Evolutionary conservation across 2,113 vertebrate genomes (phyloP).

Genomic region (Hippotragus niger): DNA sequence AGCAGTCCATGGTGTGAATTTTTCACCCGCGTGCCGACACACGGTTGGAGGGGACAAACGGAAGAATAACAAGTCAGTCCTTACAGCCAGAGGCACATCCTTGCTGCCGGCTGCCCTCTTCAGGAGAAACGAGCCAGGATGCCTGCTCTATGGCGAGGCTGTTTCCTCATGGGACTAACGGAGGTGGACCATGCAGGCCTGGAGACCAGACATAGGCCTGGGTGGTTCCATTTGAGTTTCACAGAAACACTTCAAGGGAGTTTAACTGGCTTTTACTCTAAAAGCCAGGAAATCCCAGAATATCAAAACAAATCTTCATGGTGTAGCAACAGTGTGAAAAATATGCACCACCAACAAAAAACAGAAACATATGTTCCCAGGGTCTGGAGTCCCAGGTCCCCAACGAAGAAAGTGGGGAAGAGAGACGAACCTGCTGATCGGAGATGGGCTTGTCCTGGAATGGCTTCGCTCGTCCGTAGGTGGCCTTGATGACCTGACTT

Average conservation of each 20-base stretch:
- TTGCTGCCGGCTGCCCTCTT: accelerated
- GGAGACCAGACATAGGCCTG: neutral
- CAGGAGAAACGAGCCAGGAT: neutral
- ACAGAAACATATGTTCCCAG: slow-evolving; percentile 38
- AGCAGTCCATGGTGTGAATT: accelerated
- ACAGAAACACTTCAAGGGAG: slow-evolving; percentile 13
- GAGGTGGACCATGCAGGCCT: neutral
- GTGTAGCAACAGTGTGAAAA: slow-evolving; percentile 61
- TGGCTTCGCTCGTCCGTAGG: slow-evolving; percentile 44
- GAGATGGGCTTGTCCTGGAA: neutral
- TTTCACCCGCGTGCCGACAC: neutral
- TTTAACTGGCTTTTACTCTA: slow-evolving; percentile 42
- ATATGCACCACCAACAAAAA: slow-evolving; percentile 19
- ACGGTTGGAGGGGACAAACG: neutral
- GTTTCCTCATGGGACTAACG: accelerated
- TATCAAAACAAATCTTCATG: slow-evolving; percentile 61
- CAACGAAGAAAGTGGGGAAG: accelerated
- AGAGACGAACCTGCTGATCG: slow-evolving; percentile 77
- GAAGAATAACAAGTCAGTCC: accelerated
- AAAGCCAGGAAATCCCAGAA: slow-evolving; percentile 60
- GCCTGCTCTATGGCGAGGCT: accelerated
- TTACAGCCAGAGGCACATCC: neutral
- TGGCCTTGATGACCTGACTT: slow-evolving; percentile 69
- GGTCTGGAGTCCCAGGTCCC: neutral
- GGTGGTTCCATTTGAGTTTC: neutral